Base-by-base conservation (phyloP, 2,888 invertebrate species). In the Agonopterix heracliana region DNA sequence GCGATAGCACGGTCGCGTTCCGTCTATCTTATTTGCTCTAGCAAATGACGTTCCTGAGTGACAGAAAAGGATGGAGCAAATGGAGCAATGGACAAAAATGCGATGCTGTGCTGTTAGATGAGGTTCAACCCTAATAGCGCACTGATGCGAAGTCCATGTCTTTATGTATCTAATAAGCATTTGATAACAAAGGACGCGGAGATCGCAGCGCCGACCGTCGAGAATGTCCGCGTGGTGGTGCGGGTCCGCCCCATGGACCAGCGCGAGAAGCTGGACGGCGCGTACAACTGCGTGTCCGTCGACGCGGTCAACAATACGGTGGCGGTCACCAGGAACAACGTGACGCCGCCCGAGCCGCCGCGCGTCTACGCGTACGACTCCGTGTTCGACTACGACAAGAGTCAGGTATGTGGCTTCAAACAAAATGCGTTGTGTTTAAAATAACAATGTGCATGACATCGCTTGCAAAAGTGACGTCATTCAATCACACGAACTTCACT, bases 151-250 rank as follows among this genome's bases (percentile, higher is more conserved):
- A n/a, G n/a, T n/a, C n/a, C n/a, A n/a, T n/a, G 17, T 17, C 2
- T 17, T 26, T 7, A 26, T 1, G 26, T 26, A 26, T 26, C 26
- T 26, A 26, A 26, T 26, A 26, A 26, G 26, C 26, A 26, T 26
- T 26, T 26, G 2, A 26, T 7, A 38, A 38, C 38, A 14, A 14
- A 91, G 90, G 90, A 90, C 56, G 89, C 83, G 40, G 81, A 89
- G 55, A 56, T 84, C 40, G 73, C 80, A 41, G 81, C 88, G 13
- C 91, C 92, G 11, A 93, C 94, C 63, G 91, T 94, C 53, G 98
- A 99, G 86, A 98, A 98, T 91, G 98, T 99, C 42, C 93, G 96
- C 46, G 99, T 99, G 46, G 97, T 98, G 51, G 97, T 99, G 11
- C 91, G 99, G 47, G 95, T 98, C 57, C 93, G 99, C 46, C 99